Evolutionary conservation across 2,888 invertebrate species (phyloP), one percentile per base, ranked within the genome.

Genomic region (Drosophila merina): DNA sequence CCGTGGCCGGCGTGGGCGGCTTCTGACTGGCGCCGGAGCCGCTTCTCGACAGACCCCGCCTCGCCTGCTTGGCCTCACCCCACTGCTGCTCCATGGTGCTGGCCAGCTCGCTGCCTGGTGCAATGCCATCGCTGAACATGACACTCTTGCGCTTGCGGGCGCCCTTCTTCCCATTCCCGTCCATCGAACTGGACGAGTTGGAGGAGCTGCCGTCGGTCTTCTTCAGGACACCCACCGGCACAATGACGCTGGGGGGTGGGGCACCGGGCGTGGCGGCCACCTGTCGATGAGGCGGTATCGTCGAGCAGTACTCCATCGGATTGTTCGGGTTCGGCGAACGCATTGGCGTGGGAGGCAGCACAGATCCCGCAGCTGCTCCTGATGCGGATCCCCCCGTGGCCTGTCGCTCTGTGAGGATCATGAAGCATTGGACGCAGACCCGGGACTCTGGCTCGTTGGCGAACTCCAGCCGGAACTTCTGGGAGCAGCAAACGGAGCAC

Each of bases 101-200:
- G 63, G 96, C 96, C 85, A 97, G 92, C 92, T 97, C 97, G 88
- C 96, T 96, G 73, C 97, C 91, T 38, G 97, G 97, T 64, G 96
- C 93, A 88, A 97, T 96, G 74, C 97, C 97, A 92, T 97, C 97
- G 85, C 96, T 96, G 90, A 97, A 97, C 94, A 97, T 96, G 49
- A 97, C 97, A 79, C 94, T 95, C 92, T 94, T 96, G 77, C 93
- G 94, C 83, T 93, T 95, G 54, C 93, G 92, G 0, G 83, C 79
- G 75, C 84, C 83, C 77, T 88, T 89, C 57, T 93, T 92, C 31
- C 84, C 81, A 57, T 88, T 89, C 20, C 20, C 20, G 20, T 20
- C 20, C 20, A 20, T 20, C 4, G 88, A 87, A 33, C 86, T 88
- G 30, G 90, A 89, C 0, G 90, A 90, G 45, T 88, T 88, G 1